These are phyloP conservation scores for Antedon bifida DNA, from an alignment of 35 echinoderm and acorn worm genomes.

Conservation along the genomic window DNA sequence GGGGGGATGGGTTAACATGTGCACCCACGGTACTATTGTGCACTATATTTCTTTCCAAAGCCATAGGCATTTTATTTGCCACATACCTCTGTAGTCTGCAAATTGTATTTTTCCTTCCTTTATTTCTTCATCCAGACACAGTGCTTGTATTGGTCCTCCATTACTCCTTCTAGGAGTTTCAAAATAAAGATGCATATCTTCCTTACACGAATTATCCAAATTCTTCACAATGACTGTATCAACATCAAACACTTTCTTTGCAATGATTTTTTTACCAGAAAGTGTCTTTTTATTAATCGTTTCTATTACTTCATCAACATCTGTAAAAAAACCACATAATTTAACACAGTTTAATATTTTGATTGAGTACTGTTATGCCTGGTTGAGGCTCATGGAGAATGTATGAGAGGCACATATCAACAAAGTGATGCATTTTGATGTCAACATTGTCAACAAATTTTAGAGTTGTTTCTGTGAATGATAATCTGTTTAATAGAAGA, in stretches of 20 bases:
- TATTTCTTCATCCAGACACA: background rate
- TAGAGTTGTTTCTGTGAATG: too few species aligned
- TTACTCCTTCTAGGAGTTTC: conserved; percentile 21
- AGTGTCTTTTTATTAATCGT: background rate
- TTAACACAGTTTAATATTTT: too few species aligned
- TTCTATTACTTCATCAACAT: background rate
- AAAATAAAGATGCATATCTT: conserved; percentile 20
- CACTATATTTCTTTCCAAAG: too few species aligned
- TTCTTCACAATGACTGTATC: conserved; percentile 19
- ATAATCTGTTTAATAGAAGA: too few species aligned
- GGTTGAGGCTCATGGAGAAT: too few species aligned
- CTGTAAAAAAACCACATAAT: too few species aligned
- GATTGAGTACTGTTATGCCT: too few species aligned
- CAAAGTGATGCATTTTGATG: too few species aligned
- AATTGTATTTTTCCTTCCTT: conserved; percentile 17
- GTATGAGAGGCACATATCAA: too few species aligned
- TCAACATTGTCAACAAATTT: too few species aligned
- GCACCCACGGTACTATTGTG: too few species aligned
- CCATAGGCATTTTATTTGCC: background rate
- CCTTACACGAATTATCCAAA: background rate
- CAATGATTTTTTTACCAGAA: background rate
- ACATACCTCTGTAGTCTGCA: conserved; percentile 15
- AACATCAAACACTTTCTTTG: background rate
- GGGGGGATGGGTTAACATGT: too few species aligned
- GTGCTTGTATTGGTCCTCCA: background rate